A percentile compares a stretch with the other conserved stretches of the same genome.
Conservation (phyloP, 1,140 invertebrate genomes). For the Nebria ingens region DNA sequence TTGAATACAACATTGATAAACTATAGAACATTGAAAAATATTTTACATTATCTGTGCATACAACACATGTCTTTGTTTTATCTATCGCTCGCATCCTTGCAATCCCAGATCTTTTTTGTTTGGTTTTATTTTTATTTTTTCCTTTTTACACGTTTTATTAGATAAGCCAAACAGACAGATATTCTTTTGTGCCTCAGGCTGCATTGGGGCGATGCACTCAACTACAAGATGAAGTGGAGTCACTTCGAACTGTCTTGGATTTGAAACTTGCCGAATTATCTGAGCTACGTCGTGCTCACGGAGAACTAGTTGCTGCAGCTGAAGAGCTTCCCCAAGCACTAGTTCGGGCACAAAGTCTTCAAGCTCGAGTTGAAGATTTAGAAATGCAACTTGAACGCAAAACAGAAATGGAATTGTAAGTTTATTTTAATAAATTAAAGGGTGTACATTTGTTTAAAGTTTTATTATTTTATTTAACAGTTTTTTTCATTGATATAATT, state of each 20-base stretch:
- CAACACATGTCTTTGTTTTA: neutral
- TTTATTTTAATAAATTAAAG: no score
- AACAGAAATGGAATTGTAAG: conserved; percentile 44
- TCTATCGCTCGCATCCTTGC: neutral
- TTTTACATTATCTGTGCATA: no score
- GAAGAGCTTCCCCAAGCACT: conserved; percentile 39
- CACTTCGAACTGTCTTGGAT: conserved; percentile 62
- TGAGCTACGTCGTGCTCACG: conserved; percentile 52
- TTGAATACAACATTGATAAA: no score
- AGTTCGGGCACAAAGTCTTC: conserved; percentile 43
- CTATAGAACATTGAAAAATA: no score
- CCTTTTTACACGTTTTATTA: neutral
- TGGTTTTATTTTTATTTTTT: neutral
- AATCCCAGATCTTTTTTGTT: neutral
- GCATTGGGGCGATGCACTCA: conserved; percentile 1
- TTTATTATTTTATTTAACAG: conserved; percentile 16
- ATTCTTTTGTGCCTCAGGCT: conserved; percentile 1
- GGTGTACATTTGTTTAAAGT: neutral
- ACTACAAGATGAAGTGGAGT: conserved; percentile 46
- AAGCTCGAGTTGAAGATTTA: conserved; percentile 58
- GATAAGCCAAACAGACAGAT: neutral
- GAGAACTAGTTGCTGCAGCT: conserved; percentile 43
- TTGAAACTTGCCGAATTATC: conserved; percentile 62
- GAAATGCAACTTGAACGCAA: conserved; percentile 52
- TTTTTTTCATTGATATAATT: conserved; percentile 8